Evolutionary conservation across 2,113 vertebrate genomes (phyloP), one percentile per base, ranked within the genome.

Genomic region (Neogobius melanostomus): DNA sequence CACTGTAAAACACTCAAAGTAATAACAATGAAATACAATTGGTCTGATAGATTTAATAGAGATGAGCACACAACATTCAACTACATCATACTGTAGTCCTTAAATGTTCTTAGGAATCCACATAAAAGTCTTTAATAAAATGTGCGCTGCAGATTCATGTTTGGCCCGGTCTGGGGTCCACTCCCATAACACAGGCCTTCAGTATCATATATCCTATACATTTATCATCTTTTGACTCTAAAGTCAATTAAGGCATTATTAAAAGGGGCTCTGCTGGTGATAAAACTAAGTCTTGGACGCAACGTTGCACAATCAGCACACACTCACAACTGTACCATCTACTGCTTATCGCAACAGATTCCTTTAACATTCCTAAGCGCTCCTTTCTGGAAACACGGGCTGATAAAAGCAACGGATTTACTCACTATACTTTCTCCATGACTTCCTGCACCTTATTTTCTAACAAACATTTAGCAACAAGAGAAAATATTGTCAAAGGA

Each of bases 341-440:
- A 73, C 82, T 82, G 79, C 67, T 84, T 89, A 89, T 91, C 89
- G 81, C 75, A 51, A 75, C 76, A 82, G 85, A 91, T 91, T 89
- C 85, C 78, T 87, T 59, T 64, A 67, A 62, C 88, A 90, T 91
- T 91, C 86, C 81, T 90, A 68, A 69, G 73, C 85, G 75, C 72
- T 64, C 52, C 36, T 80, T 46, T 0, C 62, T 78, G 51, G 68
- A 68, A 75, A 69, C 61, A 60, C 43, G 7, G 21, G 8, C 65
- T 64, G 78, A 83, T 84, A 73, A 79, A 76, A 74, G 50, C 42
- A 68, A 74, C 28, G 52, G 73, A 50, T 76, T 83, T 80, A 72
- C 77, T 68, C 70, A 76, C 74, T 59, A 76, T 64, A 54, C 15
- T 49, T 36, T 78, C 68, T 68, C 62, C 47, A 11, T 50, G 54